These are phyloP conservation scores for Cygnus buccinator DNA, from an alignment of 2,113 vertebrate genomes.

Conservation along the genomic window DNA sequence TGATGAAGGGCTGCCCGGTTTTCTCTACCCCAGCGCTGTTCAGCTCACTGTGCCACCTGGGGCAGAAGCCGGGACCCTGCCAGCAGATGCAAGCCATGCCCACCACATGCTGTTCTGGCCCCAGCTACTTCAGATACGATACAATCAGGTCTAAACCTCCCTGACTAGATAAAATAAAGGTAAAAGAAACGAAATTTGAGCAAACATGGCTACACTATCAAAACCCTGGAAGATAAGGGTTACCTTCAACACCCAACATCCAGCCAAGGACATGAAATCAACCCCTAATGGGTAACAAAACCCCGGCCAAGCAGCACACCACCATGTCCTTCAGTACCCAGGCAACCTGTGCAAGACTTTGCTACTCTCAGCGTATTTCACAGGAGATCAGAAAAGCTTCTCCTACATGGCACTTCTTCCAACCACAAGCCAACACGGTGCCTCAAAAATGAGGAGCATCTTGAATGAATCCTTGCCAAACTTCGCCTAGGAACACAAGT, in stretches of 20 bases:
- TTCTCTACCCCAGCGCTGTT: background rate
- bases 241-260: background rate
- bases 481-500: background rate
- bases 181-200: background rate
- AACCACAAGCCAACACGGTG: background rate
- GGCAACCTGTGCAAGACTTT: background rate
- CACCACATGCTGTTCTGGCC: no score
- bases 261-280: background rate
- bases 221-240: background rate
- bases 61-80: background rate
- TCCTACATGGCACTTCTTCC: background rate
- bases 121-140: background rate
- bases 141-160: background rate
- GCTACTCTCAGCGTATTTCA: background rate
- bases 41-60: background rate
- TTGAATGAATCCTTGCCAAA: background rate
- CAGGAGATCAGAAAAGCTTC: background rate
- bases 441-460: background rate
- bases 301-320: background rate
- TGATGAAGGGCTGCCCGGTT: background rate
- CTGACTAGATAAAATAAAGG: background rate
- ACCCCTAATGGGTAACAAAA: background rate
- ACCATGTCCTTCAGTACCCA: background rate
- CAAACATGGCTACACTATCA: background rate
- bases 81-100: background rate